Conservation (phyloP, 53 echinoderm and acorn worm species). For the Antedon mediterranea region DNA sequence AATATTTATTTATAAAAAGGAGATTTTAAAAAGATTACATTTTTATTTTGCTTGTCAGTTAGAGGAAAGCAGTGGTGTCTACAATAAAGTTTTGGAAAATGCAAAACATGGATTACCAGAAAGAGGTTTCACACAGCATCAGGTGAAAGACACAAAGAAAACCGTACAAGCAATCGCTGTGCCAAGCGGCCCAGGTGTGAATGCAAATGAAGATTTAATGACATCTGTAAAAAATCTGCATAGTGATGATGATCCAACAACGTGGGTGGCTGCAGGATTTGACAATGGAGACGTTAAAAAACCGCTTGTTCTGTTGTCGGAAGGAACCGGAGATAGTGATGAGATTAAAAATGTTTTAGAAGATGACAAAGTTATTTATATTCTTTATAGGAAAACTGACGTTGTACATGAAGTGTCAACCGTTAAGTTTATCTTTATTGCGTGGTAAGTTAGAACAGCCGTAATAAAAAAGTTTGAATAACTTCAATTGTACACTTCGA, state of each 20-base stretch:
- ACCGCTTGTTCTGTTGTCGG: not conserved
- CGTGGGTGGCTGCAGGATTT: not conserved
- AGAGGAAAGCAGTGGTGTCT: not conserved
- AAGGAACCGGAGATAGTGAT: not conserved
- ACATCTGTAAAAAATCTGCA: not conserved
- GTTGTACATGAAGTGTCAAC: not conserved
- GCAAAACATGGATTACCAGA: not conserved
- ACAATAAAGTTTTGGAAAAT: not conserved
- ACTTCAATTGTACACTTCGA: no score
- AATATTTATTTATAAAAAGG: no score
- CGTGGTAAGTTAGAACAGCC: no score
- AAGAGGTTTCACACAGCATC: not conserved
- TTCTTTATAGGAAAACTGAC: not conserved
- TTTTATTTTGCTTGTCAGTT: no score
- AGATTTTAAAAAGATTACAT: no score
- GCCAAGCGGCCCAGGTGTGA: not conserved
- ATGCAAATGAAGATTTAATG: not conserved
- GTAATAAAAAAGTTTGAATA: no score
- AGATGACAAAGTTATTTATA: not conserved
- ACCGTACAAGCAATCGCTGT: not conserved
- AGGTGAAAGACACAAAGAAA: not conserved
- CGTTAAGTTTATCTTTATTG: not conserved
- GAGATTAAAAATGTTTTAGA: not conserved
- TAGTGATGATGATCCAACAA: not conserved
- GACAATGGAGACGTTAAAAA: not conserved